Base-by-base conservation (phyloP, 2,113 vertebrate genomes). In the Malurus melanocephalus region DNA sequence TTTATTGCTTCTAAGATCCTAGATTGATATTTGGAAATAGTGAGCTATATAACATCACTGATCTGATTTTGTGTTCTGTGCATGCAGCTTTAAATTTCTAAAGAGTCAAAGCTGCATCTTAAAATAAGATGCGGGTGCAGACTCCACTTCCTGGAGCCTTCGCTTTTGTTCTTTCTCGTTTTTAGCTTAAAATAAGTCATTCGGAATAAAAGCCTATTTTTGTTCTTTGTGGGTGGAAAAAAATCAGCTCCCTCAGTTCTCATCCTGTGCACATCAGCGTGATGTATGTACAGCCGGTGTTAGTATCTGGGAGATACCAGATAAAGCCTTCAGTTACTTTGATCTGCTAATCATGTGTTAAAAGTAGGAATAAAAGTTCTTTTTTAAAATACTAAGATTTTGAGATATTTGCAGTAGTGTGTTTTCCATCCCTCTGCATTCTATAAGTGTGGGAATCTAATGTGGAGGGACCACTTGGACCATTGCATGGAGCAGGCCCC, bases 121-220 rank as follows among this genome's bases (percentile, higher is more conserved):
- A 92, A 87, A 89, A 80, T 80, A 91, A 92, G 75, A 76, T 74
- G 65, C 1, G 14, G 24, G 76, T 89, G 62, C 82, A 93, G 72
- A 60, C 89, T 92, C 65, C 46, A 68, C 89, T 92, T 95, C 91
- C 93, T 89, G 57, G 16, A 93, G 76, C 71, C 52, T 89, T 91
- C 0, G 15, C 55, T 92, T 93, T 96, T 95, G 83, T 92, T 93
- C 93, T 84, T 88, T 80, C 80, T 91, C 62, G 3, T 1, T 73
- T 94, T 96, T 68, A 75, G 77, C 53, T 90, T 94, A 94, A 94
- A 95, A 92, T 84, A 93, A 94, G 86, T 89, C 40, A 88, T 89
- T 92, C 11, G 16, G 85, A 86, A 91, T 89, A 89, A 92, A 93
- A 88, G 69, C 35, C 90, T 92, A 94, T 95, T 95, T 95, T 89